A percentile compares a stretch with the other conserved stretches of the same genome.
These are phyloP conservation scores for Lepus americanus DNA, from an alignment of 2,113 vertebrate genomes.

Conservation along the genomic window DNA sequence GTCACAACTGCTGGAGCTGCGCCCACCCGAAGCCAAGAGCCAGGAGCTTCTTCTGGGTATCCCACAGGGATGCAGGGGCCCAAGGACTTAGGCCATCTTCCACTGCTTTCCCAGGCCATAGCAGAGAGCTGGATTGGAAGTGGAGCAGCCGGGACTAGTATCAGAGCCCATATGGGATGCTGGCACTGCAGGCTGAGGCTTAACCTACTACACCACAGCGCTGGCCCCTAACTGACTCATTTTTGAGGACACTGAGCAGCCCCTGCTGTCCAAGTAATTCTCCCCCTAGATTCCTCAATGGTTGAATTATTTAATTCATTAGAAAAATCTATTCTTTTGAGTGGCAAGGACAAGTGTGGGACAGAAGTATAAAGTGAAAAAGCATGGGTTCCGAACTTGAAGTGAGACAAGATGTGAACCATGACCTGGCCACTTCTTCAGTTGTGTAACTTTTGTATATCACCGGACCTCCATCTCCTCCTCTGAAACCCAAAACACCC, in stretches of 20 bases:
- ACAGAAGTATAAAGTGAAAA: neutral
- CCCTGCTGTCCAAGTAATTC: neutral
- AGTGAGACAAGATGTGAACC: neutral
- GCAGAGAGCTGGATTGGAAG: too few relatives aligned
- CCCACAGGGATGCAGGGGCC: too few relatives aligned
- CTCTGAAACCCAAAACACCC: neutral
- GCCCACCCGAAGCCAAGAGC: too few relatives aligned
- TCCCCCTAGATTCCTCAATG: neutral
- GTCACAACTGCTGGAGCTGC: too few relatives aligned
- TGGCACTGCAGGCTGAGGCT: too few relatives aligned
- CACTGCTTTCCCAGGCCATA: too few relatives aligned
- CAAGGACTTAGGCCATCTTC: too few relatives aligned
- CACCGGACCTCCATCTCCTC: neutral
- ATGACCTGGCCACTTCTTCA: neutral
- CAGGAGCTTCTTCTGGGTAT: too few relatives aligned
- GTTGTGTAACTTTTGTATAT: neutral
- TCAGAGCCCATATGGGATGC: too few relatives aligned
- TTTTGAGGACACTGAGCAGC: neutral
- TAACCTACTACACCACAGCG: too few relatives aligned
- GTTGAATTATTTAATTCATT: neutral
- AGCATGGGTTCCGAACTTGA: neutral
- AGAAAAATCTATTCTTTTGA: neutral
- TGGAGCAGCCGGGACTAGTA: too few relatives aligned
- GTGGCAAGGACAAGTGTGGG: neutral
- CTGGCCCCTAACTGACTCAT: neutral